Conservation (phyloP, 2,888 invertebrate species). For the Synanthedon tipuliformis region DNA sequence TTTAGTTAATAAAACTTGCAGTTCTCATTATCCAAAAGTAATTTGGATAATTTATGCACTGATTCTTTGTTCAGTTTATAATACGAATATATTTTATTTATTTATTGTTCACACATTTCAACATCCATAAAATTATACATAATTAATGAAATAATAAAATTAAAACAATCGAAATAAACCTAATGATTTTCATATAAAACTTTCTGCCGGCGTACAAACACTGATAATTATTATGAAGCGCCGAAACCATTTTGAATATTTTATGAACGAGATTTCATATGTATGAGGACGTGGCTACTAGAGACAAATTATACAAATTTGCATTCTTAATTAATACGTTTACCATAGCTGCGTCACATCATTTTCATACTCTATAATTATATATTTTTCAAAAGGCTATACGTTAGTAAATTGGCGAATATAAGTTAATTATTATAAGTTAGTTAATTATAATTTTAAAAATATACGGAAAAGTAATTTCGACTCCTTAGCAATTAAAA, state of each 20-base stretch:
- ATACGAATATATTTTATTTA: too few species aligned
- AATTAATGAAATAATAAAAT: not conserved
- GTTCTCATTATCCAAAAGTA: too few species aligned
- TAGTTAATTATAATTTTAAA: too few species aligned
- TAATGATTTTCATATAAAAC: conserved; percentile 24
- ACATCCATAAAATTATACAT: too few species aligned
- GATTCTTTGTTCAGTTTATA: too few species aligned
- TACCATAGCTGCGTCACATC: conserved; percentile 12
- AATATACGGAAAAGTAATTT: too few species aligned
- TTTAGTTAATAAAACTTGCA: too few species aligned
- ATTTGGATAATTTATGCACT: too few species aligned
- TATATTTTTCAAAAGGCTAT: not conserved
- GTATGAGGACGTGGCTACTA: conserved; percentile 61
- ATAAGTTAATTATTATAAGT: too few species aligned
- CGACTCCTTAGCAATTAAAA: too few species aligned
- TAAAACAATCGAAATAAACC: not conserved
- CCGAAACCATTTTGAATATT: conserved; percentile 66
- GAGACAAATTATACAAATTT: conserved; percentile 57
- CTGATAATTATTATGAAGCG: conserved; percentile 65
- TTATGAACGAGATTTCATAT: conserved; percentile 60
- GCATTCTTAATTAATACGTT: conserved; percentile 56
- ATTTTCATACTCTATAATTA: not conserved
- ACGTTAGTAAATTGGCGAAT: too few species aligned
- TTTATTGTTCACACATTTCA: too few species aligned
- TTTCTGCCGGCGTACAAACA: conserved; percentile 53